These are phyloP conservation scores for Ormyrus nitidulus DNA, from an alignment of 2,888 invertebrate species.

Conservation along the genomic window DNA sequence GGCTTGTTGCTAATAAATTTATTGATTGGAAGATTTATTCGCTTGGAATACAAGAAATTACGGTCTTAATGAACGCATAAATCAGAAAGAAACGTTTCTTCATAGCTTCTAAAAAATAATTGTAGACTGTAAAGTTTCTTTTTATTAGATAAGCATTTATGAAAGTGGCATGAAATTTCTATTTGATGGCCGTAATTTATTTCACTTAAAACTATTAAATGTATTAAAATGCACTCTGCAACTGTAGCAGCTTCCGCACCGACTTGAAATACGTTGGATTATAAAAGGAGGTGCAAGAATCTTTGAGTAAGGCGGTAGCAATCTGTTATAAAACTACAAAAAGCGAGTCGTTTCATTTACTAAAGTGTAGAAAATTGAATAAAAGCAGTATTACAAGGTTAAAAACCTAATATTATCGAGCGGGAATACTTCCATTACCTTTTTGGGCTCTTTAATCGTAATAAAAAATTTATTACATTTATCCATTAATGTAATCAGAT, in stretches of 20 bases:
- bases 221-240: constrained; percentile 4
- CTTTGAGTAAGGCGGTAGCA: too few relatives aligned
- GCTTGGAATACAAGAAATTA: constrained; percentile 8
- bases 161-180: constrained; percentile 11
- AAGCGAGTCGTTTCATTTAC: neutral
- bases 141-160: constrained; percentile 36
- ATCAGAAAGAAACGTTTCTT: constrained; percentile 37
- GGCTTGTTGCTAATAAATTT: constrained; percentile 21
- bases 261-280: neutral
- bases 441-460: too few relatives aligned
- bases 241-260: neutral
- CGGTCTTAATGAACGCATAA: constrained; percentile 32
- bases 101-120: constrained; percentile 34
- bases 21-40: constrained; percentile 21
- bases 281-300: too few relatives aligned
- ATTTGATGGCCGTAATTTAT: constrained; percentile 19
- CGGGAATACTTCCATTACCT: too few relatives aligned
- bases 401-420: too few relatives aligned
- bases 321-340: neutral
- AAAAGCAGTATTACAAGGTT: too few relatives aligned
- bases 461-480: too few relatives aligned
- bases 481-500: too few relatives aligned
- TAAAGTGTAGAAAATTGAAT: too few relatives aligned
- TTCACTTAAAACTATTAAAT: constrained; percentile 17
- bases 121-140: constrained; percentile 22